Evolutionary conservation across 2,797 vertebrate genomes (phyloP).

Genomic region (Synaphobranchus kaupii): DNA sequence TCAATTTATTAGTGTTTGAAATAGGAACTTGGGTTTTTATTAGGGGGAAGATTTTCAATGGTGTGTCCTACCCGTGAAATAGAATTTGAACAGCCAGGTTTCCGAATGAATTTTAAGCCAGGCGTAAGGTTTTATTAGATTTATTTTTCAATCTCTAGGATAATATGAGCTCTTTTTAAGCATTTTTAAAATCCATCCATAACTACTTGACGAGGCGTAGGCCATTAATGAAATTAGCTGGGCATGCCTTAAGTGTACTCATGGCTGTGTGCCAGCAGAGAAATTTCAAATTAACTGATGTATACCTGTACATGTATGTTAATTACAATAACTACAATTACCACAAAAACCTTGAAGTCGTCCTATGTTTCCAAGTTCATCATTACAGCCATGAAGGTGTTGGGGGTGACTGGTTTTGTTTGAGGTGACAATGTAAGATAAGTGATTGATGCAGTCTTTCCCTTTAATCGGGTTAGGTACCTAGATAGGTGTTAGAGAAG

Average conservation of each 20-base stretch:
- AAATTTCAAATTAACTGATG: not conserved
- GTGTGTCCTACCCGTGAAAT: not conserved
- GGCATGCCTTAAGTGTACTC: constrained; percentile 48
- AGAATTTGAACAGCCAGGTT: constrained; percentile 14
- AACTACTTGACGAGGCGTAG: constrained; percentile 48
- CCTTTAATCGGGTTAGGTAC: not conserved
- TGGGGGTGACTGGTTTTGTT: not conserved
- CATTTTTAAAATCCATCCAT: constrained; percentile 40
- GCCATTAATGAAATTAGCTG: constrained; percentile 57
- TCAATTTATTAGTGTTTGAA: constrained; percentile 38
- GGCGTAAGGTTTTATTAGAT: constrained; percentile 54
- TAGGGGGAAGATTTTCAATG: not conserved
- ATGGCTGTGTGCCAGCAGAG: constrained; percentile 38
- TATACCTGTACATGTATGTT: not conserved
- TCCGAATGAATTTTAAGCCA: constrained; percentile 18
- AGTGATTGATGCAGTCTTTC: not conserved
- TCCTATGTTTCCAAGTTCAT: constrained; percentile 28
- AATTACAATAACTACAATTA: constrained; percentile 35
- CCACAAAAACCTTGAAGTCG: constrained; percentile 18
- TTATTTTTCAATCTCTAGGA: constrained; percentile 51
- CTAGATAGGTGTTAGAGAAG: not conserved
- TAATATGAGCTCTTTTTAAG: constrained; percentile 51
- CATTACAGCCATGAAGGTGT: not conserved
- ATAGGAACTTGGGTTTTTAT: constrained; percentile 31
- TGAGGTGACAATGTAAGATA: not conserved